phyloP scores from a whole-genome alignment of 2,888 invertebrate genomes.

The Hypolimnas misippus region DNA sequence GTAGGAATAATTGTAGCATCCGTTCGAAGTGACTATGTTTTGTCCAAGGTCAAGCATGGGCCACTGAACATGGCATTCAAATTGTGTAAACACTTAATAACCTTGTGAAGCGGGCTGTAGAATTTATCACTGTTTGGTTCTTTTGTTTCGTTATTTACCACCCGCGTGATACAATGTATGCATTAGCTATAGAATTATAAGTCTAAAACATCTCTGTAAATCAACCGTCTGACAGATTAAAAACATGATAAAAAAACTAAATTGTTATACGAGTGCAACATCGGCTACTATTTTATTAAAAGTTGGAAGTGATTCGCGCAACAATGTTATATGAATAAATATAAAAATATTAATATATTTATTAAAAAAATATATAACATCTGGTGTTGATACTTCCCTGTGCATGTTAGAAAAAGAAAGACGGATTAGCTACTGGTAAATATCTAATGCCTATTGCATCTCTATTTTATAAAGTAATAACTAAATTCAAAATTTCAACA shows the following conservation, averaged over 20 bases:
- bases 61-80: constrained; percentile 53
- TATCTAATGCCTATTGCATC: too few species aligned
- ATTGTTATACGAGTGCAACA: background rate
- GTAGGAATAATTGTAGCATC: constrained; percentile 13
- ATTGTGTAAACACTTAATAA: constrained; percentile 40
- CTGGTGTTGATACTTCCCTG: background rate
- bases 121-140: constrained; percentile 45
- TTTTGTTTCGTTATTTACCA: constrained; percentile 49
- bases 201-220: constrained; percentile 13
- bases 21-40: constrained; percentile 28
- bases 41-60: constrained; percentile 49
- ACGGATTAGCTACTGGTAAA: too few species aligned
- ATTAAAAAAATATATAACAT: too few species aligned
- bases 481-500: too few species aligned
- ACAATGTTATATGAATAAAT: background rate
- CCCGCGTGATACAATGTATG: constrained; percentile 26
- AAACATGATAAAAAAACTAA: constrained; percentile 1
- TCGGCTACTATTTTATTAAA: background rate
- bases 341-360: too few species aligned
- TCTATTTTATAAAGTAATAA: too few species aligned
- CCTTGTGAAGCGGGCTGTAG: constrained; percentile 44
- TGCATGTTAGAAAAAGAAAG: too few species aligned
- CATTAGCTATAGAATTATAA: constrained; percentile 16
- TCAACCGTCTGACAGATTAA: constrained; percentile 24
- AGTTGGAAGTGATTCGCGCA: background rate